Conservation (phyloP, 2,797 vertebrate genomes). For the Argentina silus region DNA sequence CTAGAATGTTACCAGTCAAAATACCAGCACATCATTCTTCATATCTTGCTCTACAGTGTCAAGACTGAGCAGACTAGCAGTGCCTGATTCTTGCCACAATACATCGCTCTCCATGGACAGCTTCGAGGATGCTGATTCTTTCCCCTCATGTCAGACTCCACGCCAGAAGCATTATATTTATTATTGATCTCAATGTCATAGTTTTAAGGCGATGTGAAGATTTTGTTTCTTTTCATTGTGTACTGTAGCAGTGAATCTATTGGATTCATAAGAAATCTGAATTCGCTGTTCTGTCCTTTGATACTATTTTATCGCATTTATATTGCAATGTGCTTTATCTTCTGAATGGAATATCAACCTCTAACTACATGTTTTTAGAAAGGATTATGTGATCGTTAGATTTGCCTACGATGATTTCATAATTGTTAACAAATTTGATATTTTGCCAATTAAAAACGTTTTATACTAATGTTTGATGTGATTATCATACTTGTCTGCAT, state of each 20-base stretch:
- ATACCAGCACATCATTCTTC: not conserved
- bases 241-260: conserved; percentile 25
- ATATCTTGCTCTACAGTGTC: conserved; percentile 70
- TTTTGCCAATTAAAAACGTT: conserved; percentile 68
- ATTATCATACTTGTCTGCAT: not conserved
- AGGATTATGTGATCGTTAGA: conserved; percentile 33
- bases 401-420: conserved; percentile 30
- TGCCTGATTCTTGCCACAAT: conserved; percentile 72
- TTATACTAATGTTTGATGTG: conserved; percentile 34
- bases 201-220: conserved; percentile 44
- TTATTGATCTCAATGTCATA: conserved; percentile 59
- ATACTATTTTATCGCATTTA: conserved; percentile 36
- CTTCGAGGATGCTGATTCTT: not conserved
- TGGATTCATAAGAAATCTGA: conserved; percentile 32
- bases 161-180: conserved; percentile 68
- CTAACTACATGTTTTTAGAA: conserved; percentile 45
- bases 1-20: not conserved
- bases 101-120: conserved; percentile 6
- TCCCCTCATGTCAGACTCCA: conserved; percentile 14
- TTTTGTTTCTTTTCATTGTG: conserved; percentile 32
- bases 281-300: conserved; percentile 31
- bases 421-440: conserved; percentile 58
- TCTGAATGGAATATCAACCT: conserved; percentile 52
- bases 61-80: conserved; percentile 89
- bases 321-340: conserved; percentile 58